Evolutionary conservation across 2,797 vertebrate species (phyloP).

Genomic region (Oryzias dopingdopingensis): DNA sequence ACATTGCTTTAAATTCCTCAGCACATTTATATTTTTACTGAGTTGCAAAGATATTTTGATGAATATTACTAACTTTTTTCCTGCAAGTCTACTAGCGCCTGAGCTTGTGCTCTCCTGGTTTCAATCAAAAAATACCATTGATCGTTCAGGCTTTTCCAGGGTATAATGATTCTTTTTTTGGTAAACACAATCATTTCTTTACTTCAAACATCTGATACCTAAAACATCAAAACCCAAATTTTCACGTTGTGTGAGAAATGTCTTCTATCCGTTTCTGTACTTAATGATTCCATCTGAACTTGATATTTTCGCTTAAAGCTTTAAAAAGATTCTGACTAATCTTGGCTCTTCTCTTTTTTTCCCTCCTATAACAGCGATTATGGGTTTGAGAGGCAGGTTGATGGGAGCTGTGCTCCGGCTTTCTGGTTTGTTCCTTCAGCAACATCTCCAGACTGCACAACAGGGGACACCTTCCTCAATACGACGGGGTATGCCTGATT

Average conservation of each 20-base stretch:
- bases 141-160: constrained; percentile 25
- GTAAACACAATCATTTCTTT: constrained; percentile 35
- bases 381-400: constrained; percentile 86
- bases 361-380: constrained; percentile 81
- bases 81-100: constrained; percentile 20
- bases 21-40: too few species aligned
- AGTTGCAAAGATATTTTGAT: too few species aligned
- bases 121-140: constrained; percentile 32
- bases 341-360: constrained; percentile 9
- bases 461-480: constrained; percentile 88
- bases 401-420: constrained; percentile 85
- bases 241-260: constrained; percentile 5
- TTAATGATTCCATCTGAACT: constrained; percentile 19
- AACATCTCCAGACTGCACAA: constrained; percentile 83
- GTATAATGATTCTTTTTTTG: constrained; percentile 38
- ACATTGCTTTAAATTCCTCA: too few species aligned
- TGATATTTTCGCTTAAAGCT: constrained; percentile 27
- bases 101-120: constrained; percentile 23
- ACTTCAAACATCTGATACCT: constrained; percentile 34
- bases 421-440: constrained; percentile 90
- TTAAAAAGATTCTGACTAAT: constrained; percentile 19
- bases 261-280: constrained; percentile 8
- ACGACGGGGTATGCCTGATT: constrained; percentile 83
- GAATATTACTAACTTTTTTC: not conserved
- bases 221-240: constrained; percentile 36